Conservation (phyloP, 2,797 vertebrate genomes). For the Champsocephalus esox region DNA sequence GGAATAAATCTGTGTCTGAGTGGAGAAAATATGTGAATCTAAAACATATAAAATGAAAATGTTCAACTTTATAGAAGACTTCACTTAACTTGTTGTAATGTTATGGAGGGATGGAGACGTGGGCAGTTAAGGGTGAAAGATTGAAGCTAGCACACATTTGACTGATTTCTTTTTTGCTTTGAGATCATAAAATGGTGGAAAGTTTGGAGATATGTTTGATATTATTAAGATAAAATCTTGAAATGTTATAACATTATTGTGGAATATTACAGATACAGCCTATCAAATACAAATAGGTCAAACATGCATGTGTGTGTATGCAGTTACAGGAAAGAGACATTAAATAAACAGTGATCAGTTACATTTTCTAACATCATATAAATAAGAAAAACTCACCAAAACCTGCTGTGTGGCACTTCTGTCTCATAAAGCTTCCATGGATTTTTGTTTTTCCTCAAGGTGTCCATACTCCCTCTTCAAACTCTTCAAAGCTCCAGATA, state of each 20-base stretch:
- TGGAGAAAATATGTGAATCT: conserved; percentile 4
- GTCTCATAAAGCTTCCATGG: conserved; percentile 75
- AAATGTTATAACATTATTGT: background rate
- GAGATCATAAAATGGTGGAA: background rate
- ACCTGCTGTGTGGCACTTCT: conserved; percentile 69
- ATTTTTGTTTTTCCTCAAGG: conserved; percentile 36
- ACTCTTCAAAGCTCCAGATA: background rate
- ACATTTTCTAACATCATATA: conserved; percentile 6
- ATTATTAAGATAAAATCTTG: background rate
- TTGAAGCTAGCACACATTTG: background rate
- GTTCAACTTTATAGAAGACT: background rate
- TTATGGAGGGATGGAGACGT: background rate
- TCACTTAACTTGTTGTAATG: background rate
- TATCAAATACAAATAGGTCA: background rate
- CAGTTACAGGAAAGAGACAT: background rate
- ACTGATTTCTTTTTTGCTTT: background rate
- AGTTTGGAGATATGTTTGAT: too few species aligned
- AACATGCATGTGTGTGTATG: background rate
- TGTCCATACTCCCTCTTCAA: conserved; percentile 53
- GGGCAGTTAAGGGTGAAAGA: background rate
- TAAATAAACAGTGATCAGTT: background rate
- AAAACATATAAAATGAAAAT: background rate
- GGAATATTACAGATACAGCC: background rate
- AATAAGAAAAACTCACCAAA: conserved; percentile 70
- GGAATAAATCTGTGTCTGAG: conserved; percentile 2